Conservation (phyloP, 2,888 invertebrate species). For the Scaptomyza tumidula region DNA sequence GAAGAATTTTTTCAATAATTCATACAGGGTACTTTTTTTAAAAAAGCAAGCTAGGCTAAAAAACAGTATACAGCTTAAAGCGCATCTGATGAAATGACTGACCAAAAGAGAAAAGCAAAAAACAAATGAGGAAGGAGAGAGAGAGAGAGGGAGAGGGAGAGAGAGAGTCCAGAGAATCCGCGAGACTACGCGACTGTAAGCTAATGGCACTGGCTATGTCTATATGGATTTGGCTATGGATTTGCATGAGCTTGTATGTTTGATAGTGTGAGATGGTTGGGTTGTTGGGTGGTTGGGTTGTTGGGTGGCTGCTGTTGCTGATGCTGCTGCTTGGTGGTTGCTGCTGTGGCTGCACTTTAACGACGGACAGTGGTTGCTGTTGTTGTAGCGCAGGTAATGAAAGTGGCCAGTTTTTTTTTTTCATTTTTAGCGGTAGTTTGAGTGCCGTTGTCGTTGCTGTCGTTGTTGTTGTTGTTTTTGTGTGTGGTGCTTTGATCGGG, state of each 20-base stretch:
- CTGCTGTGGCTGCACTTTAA: conserved; percentile 45
- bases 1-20: no score
- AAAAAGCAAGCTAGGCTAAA: no score
- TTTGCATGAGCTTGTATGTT: conserved; percentile 38
- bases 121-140: no score
- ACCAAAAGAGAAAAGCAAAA: conserved; percentile 1
- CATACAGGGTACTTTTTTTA: no score
- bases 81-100: conserved; percentile 8
- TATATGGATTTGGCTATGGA: conserved; percentile 48
- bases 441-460: no score
- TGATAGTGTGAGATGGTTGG: neutral
- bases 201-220: conserved; percentile 32
- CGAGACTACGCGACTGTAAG: conserved; percentile 18
- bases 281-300: neutral
- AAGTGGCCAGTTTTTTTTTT: conserved; percentile 47
- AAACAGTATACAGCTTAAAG: conserved; percentile 1
- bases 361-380: conserved; percentile 54
- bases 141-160: neutral
- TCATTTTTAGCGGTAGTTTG: neutral
- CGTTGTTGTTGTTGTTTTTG: neutral
- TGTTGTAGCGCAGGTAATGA: conserved; percentile 51
- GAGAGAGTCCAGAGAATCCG: conserved; percentile 3
- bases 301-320: conserved; percentile 1
- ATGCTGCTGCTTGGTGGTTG: conserved; percentile 4
- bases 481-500: conserved; percentile 8